These are phyloP conservation scores for Girardinus metallicus DNA, from an alignment of 2,797 vertebrate genomes.

Conservation along the genomic window DNA sequence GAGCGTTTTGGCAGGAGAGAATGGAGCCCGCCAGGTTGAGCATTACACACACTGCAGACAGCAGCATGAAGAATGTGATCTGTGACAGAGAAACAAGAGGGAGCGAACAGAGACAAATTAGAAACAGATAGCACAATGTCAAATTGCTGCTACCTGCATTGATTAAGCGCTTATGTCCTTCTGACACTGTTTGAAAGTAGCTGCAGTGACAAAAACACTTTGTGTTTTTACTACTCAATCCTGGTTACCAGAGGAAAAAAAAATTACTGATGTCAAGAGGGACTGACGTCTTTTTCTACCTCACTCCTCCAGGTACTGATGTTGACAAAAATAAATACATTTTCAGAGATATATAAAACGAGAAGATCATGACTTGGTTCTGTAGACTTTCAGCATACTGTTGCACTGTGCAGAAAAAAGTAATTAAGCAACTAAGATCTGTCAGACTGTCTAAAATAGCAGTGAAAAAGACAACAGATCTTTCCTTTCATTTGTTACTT, in stretches of 20 bases:
- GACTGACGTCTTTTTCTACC: constrained; percentile 56
- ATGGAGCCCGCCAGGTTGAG: constrained; percentile 97
- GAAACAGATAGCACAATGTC: constrained; percentile 13
- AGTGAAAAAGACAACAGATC: constrained; percentile 3
- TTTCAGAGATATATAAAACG: constrained; percentile 21
- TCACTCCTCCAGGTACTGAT: constrained; percentile 25
- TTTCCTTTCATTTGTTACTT: constrained; percentile 1
- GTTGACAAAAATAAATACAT: constrained; percentile 21
- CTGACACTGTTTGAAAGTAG: constrained; percentile 18
- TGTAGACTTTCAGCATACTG: not conserved
- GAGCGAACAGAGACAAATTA: constrained; percentile 16
- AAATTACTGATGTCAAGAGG: constrained; percentile 46
- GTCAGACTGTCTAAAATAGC: constrained; percentile 30
- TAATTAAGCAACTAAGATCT: constrained; percentile 23
- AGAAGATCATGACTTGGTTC: constrained; percentile 23
- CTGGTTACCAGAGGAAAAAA: constrained; percentile 29
- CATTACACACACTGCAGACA: constrained; percentile 98
- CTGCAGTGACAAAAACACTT: not conserved
- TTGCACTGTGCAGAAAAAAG: not conserved
- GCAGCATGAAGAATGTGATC: constrained; percentile 99
- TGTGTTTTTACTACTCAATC: not conserved
- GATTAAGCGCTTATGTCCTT: constrained; percentile 4
- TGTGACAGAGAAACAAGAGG: constrained; percentile 63
- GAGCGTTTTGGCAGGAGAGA: constrained; percentile 98
- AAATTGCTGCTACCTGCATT: constrained; percentile 14